phyloP scores from a whole-genome alignment of 2,113 vertebrate genomes.

The Plestiodon gilberti region DNA sequence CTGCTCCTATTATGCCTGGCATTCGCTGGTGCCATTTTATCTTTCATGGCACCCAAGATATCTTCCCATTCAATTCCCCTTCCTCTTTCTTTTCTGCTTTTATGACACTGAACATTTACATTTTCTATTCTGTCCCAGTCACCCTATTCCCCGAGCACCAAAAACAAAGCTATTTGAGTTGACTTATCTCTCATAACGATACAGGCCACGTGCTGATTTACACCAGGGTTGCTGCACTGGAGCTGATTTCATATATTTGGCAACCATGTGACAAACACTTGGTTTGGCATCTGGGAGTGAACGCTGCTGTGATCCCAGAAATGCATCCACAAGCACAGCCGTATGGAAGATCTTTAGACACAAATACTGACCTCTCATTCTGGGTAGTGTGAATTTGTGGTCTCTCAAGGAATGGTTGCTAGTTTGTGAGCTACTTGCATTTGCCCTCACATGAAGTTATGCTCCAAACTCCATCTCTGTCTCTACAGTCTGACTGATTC shows the following conservation, averaged over 20 bases:
- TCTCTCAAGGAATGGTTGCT: neutral
- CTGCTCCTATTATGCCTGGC: neutral
- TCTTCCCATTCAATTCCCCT: neutral
- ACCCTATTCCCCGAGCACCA: neutral
- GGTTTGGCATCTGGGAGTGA: neutral
- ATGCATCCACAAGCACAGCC: neutral
- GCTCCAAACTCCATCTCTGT: neutral
- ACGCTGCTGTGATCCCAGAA: neutral
- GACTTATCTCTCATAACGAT: conserved; percentile 13
- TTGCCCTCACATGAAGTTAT: neutral
- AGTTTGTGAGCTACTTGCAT: neutral
- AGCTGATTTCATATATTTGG: neutral
- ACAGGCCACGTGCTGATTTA: neutral
- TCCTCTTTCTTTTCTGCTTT: neutral
- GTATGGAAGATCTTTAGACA: neutral
- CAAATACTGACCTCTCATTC: neutral
- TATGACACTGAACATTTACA: conserved; percentile 16
- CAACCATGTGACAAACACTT: neutral
- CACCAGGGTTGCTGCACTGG: neutral
- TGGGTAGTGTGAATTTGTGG: neutral
- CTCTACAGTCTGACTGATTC: neutral
- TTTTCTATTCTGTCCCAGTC: neutral
- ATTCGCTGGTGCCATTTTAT: neutral
- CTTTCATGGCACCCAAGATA: conserved; percentile 8
- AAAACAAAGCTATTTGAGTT: conserved; percentile 4